Percentiles rank a stretch among this genome's conserved stretches.
These are phyloP conservation scores for Urophycis tenuis DNA, from an alignment of 2,797 vertebrate species.

Conservation along the genomic window DNA sequence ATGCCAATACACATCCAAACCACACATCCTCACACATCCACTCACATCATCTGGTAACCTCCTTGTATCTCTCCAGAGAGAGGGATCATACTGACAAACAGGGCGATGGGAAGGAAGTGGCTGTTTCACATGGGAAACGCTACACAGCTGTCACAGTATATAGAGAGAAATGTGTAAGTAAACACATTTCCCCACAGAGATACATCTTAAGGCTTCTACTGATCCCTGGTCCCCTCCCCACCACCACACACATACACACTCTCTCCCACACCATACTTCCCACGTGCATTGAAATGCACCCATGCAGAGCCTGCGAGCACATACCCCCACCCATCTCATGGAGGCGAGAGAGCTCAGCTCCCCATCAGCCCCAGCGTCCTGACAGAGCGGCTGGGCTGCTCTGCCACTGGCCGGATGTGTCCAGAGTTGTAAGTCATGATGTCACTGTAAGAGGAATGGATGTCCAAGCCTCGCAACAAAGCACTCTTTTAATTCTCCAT, in stretches of 20 bases:
- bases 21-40: background rate
- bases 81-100: background rate
- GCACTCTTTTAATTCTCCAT: slow-evolving; percentile 38
- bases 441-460: slow-evolving; percentile 41
- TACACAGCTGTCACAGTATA: background rate
- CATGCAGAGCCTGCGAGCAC: background rate
- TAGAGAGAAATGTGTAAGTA: background rate
- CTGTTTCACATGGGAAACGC: background rate
- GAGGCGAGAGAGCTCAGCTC: background rate
- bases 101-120: background rate
- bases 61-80: background rate
- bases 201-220: background rate
- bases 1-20: background rate
- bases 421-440: slow-evolving; percentile 46
- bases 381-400: background rate
- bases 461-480: slow-evolving; percentile 43
- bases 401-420: slow-evolving; percentile 15
- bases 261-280: background rate
- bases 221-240: background rate
- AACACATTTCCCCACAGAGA: slow-evolving; percentile 1
- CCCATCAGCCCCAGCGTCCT: background rate
- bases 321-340: background rate
- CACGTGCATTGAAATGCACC: background rate
- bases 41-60: background rate
- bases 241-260: background rate